Evolutionary conservation across 2,797 vertebrate species (phyloP).

Genomic region (Pseudochaenichthys georgianus): DNA sequence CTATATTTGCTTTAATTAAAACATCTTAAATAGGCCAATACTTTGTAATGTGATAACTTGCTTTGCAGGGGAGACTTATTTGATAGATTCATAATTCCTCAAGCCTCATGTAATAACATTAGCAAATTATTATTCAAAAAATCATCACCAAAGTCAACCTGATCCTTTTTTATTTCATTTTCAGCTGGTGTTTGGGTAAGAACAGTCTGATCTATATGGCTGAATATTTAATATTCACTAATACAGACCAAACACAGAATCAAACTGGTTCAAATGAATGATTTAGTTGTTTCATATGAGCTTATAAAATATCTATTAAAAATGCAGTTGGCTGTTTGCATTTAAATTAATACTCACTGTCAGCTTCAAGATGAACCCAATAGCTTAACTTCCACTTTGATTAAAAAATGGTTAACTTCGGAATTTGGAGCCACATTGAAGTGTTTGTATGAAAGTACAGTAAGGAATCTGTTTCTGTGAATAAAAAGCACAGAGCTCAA

Average conservation of each 20-base stretch:
- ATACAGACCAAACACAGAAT: background rate
- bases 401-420: constrained; percentile 6
- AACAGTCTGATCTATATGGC: background rate
- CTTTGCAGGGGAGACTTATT: background rate
- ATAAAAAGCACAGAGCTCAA: constrained; percentile 27
- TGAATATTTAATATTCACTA: constrained; percentile 1
- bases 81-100: background rate
- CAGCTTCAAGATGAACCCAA: constrained; percentile 9
- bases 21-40: background rate
- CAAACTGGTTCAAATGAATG: background rate
- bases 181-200: background rate
- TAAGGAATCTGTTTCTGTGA: constrained; percentile 15
- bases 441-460: background rate
- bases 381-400: constrained; percentile 3
- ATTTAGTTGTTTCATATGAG: background rate
- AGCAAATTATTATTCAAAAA: background rate
- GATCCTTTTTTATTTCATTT: background rate
- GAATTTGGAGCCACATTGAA: background rate
- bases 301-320: background rate
- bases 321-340: background rate
- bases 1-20: background rate
- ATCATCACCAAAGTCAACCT: background rate
- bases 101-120: background rate
- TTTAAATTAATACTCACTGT: background rate
- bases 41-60: background rate